Percentiles rank a stretch among this genome's conserved stretches.
These are phyloP conservation scores for Salvelinus alpinus DNA, from an alignment of 2,113 vertebrate species.

Conservation along the genomic window DNA sequence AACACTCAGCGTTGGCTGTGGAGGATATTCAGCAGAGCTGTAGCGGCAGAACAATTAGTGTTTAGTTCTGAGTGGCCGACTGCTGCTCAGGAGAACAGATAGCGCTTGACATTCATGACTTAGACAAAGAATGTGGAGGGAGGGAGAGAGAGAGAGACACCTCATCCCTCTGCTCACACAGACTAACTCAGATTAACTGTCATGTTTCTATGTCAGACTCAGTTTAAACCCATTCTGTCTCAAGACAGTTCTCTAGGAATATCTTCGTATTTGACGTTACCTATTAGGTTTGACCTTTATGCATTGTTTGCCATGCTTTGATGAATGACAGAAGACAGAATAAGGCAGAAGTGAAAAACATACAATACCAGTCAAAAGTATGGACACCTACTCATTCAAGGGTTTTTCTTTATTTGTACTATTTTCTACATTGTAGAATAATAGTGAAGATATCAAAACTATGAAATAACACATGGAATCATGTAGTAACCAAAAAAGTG, in stretches of 20 bases:
- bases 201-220: background rate
- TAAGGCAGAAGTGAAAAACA: no score
- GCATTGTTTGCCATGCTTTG: background rate
- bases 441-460: no score
- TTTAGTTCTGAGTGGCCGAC: background rate
- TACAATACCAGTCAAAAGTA: no score
- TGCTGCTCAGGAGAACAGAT: background rate
- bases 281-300: background rate
- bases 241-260: background rate
- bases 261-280: background rate
- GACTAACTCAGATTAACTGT: background rate
- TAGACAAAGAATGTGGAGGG: background rate
- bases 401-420: no score
- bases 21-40: background rate
- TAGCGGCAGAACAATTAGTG: background rate
- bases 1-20: no score
- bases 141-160: background rate
- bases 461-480: no score
- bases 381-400: no score
- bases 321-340: background rate
- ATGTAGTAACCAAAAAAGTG: no score
- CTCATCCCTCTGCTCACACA: background rate
- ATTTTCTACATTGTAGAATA: no score
- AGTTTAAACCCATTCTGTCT: background rate
- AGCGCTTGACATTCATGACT: background rate